phyloP scores from a whole-genome alignment of 2,888 invertebrate species.

The Yponomeuta cagnagella region DNA sequence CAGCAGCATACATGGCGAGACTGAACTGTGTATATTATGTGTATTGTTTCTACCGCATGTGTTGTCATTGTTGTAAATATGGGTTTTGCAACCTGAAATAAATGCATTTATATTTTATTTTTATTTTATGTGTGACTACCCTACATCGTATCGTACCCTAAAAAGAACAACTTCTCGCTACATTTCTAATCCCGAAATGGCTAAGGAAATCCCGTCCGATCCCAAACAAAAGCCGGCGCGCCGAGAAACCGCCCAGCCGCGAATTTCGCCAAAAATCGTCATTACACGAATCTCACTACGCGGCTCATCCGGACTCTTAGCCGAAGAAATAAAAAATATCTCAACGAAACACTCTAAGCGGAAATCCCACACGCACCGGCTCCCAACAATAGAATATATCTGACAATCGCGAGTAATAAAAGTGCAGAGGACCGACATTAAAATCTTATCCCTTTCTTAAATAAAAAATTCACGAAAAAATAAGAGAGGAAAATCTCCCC shows the following conservation, averaged over 20 bases:
- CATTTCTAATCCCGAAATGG: constrained; percentile 7
- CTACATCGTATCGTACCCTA: no score
- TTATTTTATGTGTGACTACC: no score
- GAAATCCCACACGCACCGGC: constrained; percentile 69
- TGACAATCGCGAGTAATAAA: constrained; percentile 70
- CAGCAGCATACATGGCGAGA: no score
- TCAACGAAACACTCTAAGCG: constrained; percentile 70
- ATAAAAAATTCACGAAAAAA: constrained; percentile 76
- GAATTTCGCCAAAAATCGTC: constrained; percentile 51
- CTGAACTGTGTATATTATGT: no score
- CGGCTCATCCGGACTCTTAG: constrained; percentile 24
- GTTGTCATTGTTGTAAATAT: no score
- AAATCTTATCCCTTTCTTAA: constrained; percentile 77
- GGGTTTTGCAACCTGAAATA: no score
- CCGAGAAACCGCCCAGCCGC: constrained; percentile 25
- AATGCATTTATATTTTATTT: no score
- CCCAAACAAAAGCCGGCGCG: background rate
- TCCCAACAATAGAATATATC: constrained; percentile 63
- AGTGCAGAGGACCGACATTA: constrained; percentile 68
- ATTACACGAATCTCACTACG: constrained; percentile 48
- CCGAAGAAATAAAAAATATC: constrained; percentile 26
- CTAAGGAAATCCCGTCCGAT: background rate
- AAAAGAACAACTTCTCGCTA: no score
- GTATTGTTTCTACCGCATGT: no score
- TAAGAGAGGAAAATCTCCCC: constrained; percentile 65